These are phyloP conservation scores for Ammodytes dubius DNA, from an alignment of 2,113 vertebrate genomes.

Conservation along the genomic window DNA sequence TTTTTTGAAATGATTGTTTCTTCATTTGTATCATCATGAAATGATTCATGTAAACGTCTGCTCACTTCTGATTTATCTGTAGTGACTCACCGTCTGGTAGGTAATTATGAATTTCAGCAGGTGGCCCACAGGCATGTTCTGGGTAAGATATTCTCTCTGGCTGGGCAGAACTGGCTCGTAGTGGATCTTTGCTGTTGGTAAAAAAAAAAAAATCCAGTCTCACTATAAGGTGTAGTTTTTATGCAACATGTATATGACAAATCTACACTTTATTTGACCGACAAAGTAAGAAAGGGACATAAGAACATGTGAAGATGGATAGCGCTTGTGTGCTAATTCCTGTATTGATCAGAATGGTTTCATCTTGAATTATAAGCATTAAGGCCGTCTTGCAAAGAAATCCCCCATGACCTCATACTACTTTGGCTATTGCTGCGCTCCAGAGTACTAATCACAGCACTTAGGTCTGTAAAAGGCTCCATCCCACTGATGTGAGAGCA, in stretches of 20 bases:
- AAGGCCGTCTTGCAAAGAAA: conserved; percentile 55
- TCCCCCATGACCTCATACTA: conserved; percentile 58
- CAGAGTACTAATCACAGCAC: conserved; percentile 50
- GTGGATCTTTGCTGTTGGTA: conserved; percentile 69
- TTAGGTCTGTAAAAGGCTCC: conserved; percentile 58
- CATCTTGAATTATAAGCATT: conserved; percentile 72
- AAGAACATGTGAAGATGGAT: conserved; percentile 31
- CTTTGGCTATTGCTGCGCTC: conserved; percentile 14
- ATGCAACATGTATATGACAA: neutral
- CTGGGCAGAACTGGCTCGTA: conserved; percentile 73
- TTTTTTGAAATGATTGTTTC: neutral
- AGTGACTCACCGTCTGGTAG: conserved; percentile 76
- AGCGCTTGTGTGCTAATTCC: conserved; percentile 57
- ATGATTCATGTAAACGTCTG: neutral
- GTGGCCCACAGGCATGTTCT: conserved; percentile 80
- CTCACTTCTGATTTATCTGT: neutral
- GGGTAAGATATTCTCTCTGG: conserved; percentile 73
- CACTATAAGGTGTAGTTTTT: conserved; percentile 1
- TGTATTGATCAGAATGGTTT: conserved; percentile 69
- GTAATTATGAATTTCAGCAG: conserved; percentile 82
- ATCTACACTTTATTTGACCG: conserved; percentile 10
- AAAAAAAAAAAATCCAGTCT: conserved; percentile 36
- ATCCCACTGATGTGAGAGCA: conserved; percentile 37
- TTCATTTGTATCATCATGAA: neutral
- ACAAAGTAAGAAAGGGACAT: conserved; percentile 5